phyloP scores from a whole-genome alignment of 2,113 vertebrate genomes.

The human (Homo sapiens) region GRCh38 chr9:109788001-109788500 shows the following conservation, averaged over 20 bases:
- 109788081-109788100: not conserved
- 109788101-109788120: not conserved
- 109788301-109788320: slow-evolving; percentile 59
- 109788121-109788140: not conserved
- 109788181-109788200: slow-evolving; percentile 24
- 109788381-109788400: not conserved
- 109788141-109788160: not conserved
- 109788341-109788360: slow-evolving; percentile 19
- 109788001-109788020: not conserved
- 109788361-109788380: slow-evolving; percentile 68
- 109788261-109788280: not conserved
- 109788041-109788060: not conserved
- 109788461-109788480: not conserved
- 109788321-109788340: slow-evolving; percentile 58
- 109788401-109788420: not conserved
- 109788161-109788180: not conserved
- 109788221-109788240: not conserved
- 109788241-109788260: not conserved
- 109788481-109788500: not conserved
- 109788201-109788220: slow-evolving; percentile 21
- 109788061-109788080: not conserved
- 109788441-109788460: not conserved
- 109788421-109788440: not conserved
- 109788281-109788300: not conserved
- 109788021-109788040: not conserved